Evolutionary conservation across 2,797 vertebrate genomes (phyloP).

Genomic region (Mycteria americana): DNA sequence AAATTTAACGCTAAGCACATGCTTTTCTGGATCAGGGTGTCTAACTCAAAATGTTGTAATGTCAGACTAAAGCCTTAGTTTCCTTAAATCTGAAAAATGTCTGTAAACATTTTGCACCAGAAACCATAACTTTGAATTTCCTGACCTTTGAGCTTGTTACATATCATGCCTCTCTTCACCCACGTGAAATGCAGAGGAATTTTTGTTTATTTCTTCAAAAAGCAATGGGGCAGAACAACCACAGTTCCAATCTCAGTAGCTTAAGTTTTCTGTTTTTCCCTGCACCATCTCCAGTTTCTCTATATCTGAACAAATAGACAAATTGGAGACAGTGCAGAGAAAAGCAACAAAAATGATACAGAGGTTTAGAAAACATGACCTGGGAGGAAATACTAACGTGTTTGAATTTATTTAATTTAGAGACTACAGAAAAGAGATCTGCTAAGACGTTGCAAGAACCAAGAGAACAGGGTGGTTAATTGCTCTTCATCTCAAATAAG

Average conservation of each 20-base stretch:
- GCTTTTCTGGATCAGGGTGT: background rate
- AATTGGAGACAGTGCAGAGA: background rate
- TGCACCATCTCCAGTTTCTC: background rate
- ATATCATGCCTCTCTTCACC: background rate
- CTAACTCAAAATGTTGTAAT: background rate
- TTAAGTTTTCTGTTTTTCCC: background rate
- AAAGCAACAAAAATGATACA: background rate
- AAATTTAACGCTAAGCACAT: background rate
- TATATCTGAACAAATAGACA: background rate
- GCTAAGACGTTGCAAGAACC: background rate
- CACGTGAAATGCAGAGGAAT: background rate
- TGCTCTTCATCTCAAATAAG: background rate
- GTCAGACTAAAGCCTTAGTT: background rate
- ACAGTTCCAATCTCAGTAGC: background rate
- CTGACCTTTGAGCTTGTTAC: background rate
- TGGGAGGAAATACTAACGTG: background rate
- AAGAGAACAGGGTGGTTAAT: background rate
- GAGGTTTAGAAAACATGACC: background rate
- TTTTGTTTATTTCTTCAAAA: background rate
- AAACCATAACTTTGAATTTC: background rate
- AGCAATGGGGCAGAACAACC: background rate
- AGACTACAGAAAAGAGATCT: background rate
- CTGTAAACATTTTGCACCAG: background rate
- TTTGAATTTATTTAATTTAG: background rate
- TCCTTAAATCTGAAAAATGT: background rate